A percentile compares a stretch with the other conserved stretches of the same genome.
phyloP scores from a whole-genome alignment of 1,140 invertebrate genomes.

The Lysiphlebus fabarum region DNA sequence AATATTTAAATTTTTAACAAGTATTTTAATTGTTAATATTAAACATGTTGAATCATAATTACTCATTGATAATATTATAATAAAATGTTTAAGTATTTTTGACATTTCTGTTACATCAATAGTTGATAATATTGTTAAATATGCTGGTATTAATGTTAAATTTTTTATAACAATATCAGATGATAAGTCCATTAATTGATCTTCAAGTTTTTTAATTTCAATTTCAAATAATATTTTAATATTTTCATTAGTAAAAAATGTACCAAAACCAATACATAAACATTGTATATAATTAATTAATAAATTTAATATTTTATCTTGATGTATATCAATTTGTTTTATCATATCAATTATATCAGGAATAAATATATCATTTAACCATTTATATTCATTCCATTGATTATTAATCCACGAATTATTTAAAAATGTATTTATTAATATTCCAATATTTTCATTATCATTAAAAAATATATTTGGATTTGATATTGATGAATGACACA shows the following conservation, averaged over 20 bases:
- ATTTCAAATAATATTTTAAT: constrained; percentile 40
- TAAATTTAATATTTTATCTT: constrained; percentile 41
- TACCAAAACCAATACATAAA: constrained; percentile 44
- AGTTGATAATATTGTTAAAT: constrained; percentile 45
- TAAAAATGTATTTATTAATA: constrained; percentile 58
- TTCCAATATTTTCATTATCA: constrained; percentile 49
- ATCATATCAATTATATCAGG: constrained; percentile 45
- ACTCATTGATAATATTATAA: constrained; percentile 44
- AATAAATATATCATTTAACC: constrained; percentile 55
- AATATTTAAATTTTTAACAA: constrained; percentile 53
- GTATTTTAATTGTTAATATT: constrained; percentile 57
- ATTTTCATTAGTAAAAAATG: constrained; percentile 38
- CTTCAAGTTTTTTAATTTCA: constrained; percentile 39
- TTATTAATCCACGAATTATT: constrained; percentile 48
- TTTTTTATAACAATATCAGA: constrained; percentile 26
- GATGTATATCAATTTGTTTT: constrained; percentile 36
- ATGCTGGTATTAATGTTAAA: constrained; percentile 42
- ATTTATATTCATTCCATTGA: constrained; percentile 58
- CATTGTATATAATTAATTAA: constrained; percentile 44
- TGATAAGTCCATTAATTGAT: constrained; percentile 35
- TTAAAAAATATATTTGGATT: constrained; percentile 58
- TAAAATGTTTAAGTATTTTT: constrained; percentile 44
- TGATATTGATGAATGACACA: constrained; percentile 51
- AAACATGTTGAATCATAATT: constrained; percentile 55
- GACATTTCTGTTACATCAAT: constrained; percentile 39